Conservation (phyloP, 2,113 vertebrate species). For the Prinia subflava region DNA sequence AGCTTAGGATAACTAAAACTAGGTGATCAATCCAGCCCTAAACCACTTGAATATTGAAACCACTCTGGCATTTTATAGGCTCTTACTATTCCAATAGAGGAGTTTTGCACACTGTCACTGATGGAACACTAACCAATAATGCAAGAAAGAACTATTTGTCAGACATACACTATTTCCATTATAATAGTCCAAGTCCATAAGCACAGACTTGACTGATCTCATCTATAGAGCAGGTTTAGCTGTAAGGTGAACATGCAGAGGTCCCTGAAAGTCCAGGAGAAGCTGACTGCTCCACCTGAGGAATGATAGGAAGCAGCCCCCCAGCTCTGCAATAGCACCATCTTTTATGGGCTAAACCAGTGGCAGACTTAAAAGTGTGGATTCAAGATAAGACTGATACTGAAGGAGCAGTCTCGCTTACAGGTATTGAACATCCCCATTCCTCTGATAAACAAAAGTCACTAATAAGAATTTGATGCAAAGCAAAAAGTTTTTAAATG, state of each 20-base stretch:
- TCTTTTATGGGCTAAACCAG: background rate
- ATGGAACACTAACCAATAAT: background rate
- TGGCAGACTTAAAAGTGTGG: background rate
- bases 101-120: background rate
- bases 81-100: background rate
- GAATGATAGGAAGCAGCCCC: background rate
- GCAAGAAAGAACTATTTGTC: background rate
- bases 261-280: background rate
- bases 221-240: background rate
- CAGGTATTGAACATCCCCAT: background rate
- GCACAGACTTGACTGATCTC: background rate
- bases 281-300: background rate
- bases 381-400: background rate
- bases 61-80: background rate
- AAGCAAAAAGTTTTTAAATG: background rate
- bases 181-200: background rate
- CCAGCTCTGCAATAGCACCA: accelerated
- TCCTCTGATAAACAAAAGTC: background rate
- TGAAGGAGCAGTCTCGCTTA: background rate
- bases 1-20: background rate
- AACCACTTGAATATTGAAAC: background rate
- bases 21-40: background rate
- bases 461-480: background rate
- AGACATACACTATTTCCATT: background rate
- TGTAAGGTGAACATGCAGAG: background rate